A percentile compares a stretch with the other conserved stretches of the same genome.
Evolutionary conservation across 2,888 invertebrate species (phyloP).

Genomic region (Diloba caeruleocephala): DNA sequence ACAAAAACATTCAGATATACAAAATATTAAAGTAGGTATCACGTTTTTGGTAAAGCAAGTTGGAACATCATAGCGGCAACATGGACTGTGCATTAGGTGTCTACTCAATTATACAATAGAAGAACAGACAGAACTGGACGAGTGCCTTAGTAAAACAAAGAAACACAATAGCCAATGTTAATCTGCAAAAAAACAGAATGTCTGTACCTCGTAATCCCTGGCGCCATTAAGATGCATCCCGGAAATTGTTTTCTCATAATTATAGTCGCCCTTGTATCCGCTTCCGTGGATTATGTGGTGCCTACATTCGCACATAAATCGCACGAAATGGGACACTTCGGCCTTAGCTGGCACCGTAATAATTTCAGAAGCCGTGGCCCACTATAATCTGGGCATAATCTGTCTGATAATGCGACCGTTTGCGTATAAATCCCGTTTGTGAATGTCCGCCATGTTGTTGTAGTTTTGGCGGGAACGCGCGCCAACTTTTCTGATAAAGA

Average conservation of each 20-base stretch:
- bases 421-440: conserved; percentile 81
- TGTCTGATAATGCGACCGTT: conserved; percentile 86
- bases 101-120: too few relatives aligned
- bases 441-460: conserved; percentile 74
- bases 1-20: too few relatives aligned
- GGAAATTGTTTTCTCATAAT: conserved; percentile 89
- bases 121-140: conserved; percentile 31
- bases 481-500: conserved; percentile 75
- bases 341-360: conserved; percentile 86
- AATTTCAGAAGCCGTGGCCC: conserved; percentile 81
- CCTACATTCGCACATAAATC: conserved; percentile 88
- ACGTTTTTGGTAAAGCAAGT: too few relatives aligned
- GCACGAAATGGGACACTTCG: conserved; percentile 84
- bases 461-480: conserved; percentile 72
- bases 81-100: neutral
- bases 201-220: conserved; percentile 77
- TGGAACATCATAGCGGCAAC: neutral
- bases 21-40: too few relatives aligned
- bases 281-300: conserved; percentile 80
- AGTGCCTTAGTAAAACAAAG: conserved; percentile 48
- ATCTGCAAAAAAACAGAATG: conserved; percentile 63
- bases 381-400: conserved; percentile 88
- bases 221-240: conserved; percentile 83
- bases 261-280: conserved; percentile 76
- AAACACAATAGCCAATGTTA: conserved; percentile 48